Percentiles rank a stretch among this genome's conserved stretches.
Evolutionary conservation across 2,888 invertebrate species (phyloP).

Genomic region (Limnephilus marmoratus): DNA sequence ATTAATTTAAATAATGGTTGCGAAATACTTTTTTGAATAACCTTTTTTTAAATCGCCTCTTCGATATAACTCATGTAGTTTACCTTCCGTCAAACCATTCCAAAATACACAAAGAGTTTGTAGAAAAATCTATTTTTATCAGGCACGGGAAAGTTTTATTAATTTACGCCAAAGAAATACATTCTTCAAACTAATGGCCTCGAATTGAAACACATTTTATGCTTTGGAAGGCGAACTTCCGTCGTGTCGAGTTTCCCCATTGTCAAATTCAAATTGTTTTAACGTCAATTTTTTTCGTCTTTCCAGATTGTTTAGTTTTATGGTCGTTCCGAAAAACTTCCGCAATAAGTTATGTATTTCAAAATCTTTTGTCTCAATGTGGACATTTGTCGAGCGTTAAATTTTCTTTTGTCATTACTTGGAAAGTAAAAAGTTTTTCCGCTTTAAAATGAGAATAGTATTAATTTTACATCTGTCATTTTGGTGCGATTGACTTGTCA

Average conservation of each 20-base stretch:
- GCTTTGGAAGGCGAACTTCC: neutral
- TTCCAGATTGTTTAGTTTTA: constrained; percentile 11
- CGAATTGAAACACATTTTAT: constrained; percentile 29
- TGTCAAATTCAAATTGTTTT: constrained; percentile 18
- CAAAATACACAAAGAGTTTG: neutral
- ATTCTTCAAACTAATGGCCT: constrained; percentile 47
- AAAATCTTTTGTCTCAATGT: constrained; percentile 13
- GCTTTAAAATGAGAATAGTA: neutral
- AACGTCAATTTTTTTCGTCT: constrained; percentile 17
- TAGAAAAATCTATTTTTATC: constrained; percentile 24
- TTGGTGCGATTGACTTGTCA: constrained; percentile 2
- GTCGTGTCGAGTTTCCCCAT: constrained; percentile 8
- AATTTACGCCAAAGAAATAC: constrained; percentile 32
- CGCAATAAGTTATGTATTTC: constrained; percentile 3
- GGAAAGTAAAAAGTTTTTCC: constrained; percentile 3
- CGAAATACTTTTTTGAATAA: neutral
- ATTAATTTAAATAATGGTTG: neutral
- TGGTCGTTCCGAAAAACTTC: neutral
- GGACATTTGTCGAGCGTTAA: neutral
- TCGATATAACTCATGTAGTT: neutral
- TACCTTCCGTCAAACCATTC: neutral
- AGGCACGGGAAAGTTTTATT: constrained; percentile 29
- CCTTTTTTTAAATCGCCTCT: neutral
- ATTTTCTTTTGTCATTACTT: constrained; percentile 8
- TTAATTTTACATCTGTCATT: neutral